Percentiles rank a stretch among this genome's conserved stretches.
Conservation (phyloP, 1,140 invertebrate genomes). For the Tenebrio molitor region DNA sequence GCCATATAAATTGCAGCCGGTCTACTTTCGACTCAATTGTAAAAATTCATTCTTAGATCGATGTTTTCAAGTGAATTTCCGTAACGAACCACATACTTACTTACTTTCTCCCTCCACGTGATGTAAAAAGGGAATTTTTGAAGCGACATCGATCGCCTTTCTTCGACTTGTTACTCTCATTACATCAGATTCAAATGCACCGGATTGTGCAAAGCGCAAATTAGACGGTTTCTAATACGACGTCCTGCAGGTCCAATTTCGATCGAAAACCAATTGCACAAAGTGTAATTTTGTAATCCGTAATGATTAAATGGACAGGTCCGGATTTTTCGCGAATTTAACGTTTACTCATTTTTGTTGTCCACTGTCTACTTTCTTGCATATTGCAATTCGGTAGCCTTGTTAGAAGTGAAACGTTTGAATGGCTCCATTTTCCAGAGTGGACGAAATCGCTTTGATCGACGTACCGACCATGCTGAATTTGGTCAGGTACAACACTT, state of each 20-base stretch:
- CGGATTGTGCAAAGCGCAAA: not conserved
- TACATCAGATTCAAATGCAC: slow-evolving; percentile 1
- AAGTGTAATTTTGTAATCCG: slow-evolving; percentile 18
- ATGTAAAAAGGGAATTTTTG: slow-evolving; percentile 9
- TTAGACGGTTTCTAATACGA: slow-evolving; percentile 10
- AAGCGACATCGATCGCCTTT: slow-evolving; percentile 23
- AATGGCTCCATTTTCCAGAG: slow-evolving; percentile 53
- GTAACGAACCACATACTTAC: not conserved
- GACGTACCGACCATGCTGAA: slow-evolving; percentile 74
- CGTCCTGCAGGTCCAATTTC: not conserved
- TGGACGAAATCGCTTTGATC: slow-evolving; percentile 73
- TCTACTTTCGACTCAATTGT: slow-evolving; percentile 23
- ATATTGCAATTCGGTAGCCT: slow-evolving; percentile 1
- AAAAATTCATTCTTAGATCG: slow-evolving; percentile 28
- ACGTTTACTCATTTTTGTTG: slow-evolving; percentile 31
- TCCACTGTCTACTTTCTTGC: slow-evolving; percentile 18
- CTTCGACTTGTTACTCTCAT: slow-evolving; percentile 2
- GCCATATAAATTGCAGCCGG: not conserved
- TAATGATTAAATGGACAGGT: slow-evolving; percentile 15
- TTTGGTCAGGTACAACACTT: slow-evolving; percentile 68
- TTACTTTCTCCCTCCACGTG: not conserved
- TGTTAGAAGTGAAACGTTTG: not conserved
- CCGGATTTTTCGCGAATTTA: slow-evolving; percentile 16
- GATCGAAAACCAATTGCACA: slow-evolving; percentile 22
- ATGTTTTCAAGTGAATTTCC: slow-evolving; percentile 22